Evolutionary conservation across 2,888 invertebrate species (phyloP), one percentile per base, ranked within the genome.

Genomic region (Athalia rosae): DNA sequence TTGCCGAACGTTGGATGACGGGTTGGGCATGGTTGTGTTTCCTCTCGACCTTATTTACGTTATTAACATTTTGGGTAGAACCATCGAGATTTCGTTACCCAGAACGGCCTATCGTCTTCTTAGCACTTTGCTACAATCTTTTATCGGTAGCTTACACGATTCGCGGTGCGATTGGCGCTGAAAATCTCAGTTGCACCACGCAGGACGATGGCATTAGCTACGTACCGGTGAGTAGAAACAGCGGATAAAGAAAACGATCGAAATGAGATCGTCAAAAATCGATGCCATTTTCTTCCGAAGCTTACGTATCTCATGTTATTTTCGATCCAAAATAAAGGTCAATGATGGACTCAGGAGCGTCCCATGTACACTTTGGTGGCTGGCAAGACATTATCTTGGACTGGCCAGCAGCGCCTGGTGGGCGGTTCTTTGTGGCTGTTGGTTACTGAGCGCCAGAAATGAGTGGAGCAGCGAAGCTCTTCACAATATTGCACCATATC

Each of bases 401-500:
- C 90, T 96, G 85, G 95, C 96, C 71, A 95, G 95, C 79, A 94
- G 94, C 84, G 93, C 95, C 79, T 97, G 98, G 97, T 97, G 97
- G 94, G 93, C 96, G 3, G 94, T 97, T 83, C 93, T 98, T 74
- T 95, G 96, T 79, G 93, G 97, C 69, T 96, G 97, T 77, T 98
- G 97, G 95, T 96, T 96, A 87, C 92, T 98, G 69, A 96, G 97
- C 4, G 97, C 97, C 0, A 95, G 96, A 63, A 95, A 97, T 87
- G 97, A 97, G 87, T 98, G 98, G 98, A 96, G 97, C 45, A 96
- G 96, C 78, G 98, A 98, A 90, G 97, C 97, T 3, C 93, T 98
- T 76, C 97, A 97, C 89, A 94, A 95, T 69, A 95, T 96, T 47
- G 95, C 97, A 0, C 94, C 95, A 15, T 95, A 97, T 85, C 94